phyloP scores from a whole-genome alignment of 2,113 vertebrate genomes.

The Cygnus atratus region DNA sequence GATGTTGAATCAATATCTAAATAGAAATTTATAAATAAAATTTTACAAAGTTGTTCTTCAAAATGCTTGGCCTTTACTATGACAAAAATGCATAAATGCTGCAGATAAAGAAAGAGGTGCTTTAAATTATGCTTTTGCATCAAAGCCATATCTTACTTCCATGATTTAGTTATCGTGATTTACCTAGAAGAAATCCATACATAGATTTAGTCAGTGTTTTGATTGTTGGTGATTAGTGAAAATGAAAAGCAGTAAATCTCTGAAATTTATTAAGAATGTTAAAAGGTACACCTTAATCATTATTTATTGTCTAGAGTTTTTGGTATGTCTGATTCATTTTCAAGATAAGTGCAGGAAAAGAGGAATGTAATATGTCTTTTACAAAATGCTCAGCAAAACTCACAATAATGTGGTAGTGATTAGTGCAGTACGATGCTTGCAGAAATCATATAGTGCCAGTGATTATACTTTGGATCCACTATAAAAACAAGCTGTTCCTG shows the following conservation, averaged over 20 bases:
- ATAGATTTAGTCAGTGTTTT: not conserved
- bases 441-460: slow-evolving; percentile 42
- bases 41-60: not conserved
- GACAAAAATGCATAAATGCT: not conserved
- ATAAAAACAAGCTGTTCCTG: slow-evolving; percentile 66
- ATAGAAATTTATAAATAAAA: not conserved
- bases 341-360: not conserved
- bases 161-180: not conserved
- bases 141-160: not conserved
- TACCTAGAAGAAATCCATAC: slow-evolving; percentile 36
- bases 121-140: not conserved
- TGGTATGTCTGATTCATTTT: slow-evolving; percentile 23
- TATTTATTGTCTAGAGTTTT: slow-evolving; percentile 35
- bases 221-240: not conserved
- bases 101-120: not conserved
- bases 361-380: not conserved
- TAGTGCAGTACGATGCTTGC: slow-evolving; percentile 41
- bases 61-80: not conserved
- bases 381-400: slow-evolving; percentile 35
- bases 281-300: slow-evolving; percentile 16
- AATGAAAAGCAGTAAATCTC: not conserved
- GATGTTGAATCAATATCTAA: not conserved
- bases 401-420: slow-evolving; percentile 40
- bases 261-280: not conserved
- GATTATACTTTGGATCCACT: slow-evolving; percentile 48